Conservation (phyloP, 2,797 vertebrate genomes). For the Chaetophractus vellerosus region DNA sequence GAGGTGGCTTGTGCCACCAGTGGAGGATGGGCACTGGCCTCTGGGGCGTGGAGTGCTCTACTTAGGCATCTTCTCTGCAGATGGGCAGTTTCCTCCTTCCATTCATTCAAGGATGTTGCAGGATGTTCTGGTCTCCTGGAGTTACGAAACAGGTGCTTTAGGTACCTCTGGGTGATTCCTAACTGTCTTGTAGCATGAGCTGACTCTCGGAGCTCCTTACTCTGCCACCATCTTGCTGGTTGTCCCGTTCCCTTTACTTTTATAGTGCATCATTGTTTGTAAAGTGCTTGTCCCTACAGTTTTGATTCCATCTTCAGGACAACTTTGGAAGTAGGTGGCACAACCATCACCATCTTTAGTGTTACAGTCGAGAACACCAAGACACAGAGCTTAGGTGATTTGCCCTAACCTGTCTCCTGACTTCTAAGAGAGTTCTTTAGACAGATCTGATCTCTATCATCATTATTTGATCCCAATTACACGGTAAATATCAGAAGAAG, state of each 20-base stretch:
- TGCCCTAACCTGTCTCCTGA: not conserved
- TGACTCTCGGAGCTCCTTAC: too few relatives aligned
- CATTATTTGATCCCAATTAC: not conserved
- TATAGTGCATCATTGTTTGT: not conserved
- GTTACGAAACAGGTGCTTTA: too few relatives aligned
- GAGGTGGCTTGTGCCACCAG: too few relatives aligned
- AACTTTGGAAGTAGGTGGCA: not conserved
- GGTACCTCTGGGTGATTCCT: too few relatives aligned
- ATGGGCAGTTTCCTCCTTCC: too few relatives aligned
- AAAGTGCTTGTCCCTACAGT: not conserved
- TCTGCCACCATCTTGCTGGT: too few relatives aligned
- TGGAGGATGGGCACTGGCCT: too few relatives aligned
- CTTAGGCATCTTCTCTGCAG: too few relatives aligned
- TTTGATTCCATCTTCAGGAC: not conserved
- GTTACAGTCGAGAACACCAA: not conserved
- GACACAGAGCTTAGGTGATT: not conserved
- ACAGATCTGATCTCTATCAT: not conserved
- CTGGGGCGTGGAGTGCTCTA: too few relatives aligned
- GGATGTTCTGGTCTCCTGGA: too few relatives aligned
- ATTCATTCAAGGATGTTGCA: too few relatives aligned
- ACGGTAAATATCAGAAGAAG: not conserved
- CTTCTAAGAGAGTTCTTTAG: constrained; percentile 1
- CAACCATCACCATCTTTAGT: not conserved
- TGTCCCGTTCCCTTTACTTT: constrained; percentile 13
- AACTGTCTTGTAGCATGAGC: too few relatives aligned